Percentiles rank a stretch among this genome's conserved stretches.
phyloP scores from a whole-genome alignment of 2,888 invertebrate species.

The Sphinx pinastri region DNA sequence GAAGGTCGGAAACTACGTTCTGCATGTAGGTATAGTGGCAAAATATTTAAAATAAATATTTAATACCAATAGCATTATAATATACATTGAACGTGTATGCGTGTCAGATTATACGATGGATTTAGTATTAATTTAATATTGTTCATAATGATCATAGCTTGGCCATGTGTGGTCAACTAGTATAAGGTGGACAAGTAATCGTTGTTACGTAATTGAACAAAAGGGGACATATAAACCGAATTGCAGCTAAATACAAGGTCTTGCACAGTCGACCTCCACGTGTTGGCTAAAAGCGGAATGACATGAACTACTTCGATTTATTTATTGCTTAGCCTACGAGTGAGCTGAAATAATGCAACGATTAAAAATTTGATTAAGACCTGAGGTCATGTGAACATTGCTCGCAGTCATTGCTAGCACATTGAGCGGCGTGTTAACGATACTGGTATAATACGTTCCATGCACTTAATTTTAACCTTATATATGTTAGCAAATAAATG shows the following conservation, averaged over 20 bases:
- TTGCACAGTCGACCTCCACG: conserved; percentile 47
- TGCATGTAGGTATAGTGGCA: no score
- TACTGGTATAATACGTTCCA: neutral
- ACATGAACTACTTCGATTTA: conserved; percentile 47
- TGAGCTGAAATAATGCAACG: conserved; percentile 29
- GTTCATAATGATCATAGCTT: conserved; percentile 34
- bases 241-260: conserved; percentile 56
- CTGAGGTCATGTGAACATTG: conserved; percentile 24
- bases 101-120: conserved; percentile 26
- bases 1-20: no score
- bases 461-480: neutral
- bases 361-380: conserved; percentile 27
- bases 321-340: conserved; percentile 39
- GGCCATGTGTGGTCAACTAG: conserved; percentile 54
- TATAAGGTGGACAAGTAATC: conserved; percentile 60
- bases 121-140: conserved; percentile 32
- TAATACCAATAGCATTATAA: conserved; percentile 10
- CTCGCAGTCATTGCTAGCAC: conserved; percentile 15
- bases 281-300: conserved; percentile 46
- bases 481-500: neutral
- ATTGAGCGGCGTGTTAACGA: neutral
- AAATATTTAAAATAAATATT: no score
- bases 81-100: neutral
- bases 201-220: conserved; percentile 56
- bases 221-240: conserved; percentile 59